phyloP scores from a whole-genome alignment of 30 jellyfish, hydroid and myxozoan genomes.

The Pelagia noctiluca region DNA sequence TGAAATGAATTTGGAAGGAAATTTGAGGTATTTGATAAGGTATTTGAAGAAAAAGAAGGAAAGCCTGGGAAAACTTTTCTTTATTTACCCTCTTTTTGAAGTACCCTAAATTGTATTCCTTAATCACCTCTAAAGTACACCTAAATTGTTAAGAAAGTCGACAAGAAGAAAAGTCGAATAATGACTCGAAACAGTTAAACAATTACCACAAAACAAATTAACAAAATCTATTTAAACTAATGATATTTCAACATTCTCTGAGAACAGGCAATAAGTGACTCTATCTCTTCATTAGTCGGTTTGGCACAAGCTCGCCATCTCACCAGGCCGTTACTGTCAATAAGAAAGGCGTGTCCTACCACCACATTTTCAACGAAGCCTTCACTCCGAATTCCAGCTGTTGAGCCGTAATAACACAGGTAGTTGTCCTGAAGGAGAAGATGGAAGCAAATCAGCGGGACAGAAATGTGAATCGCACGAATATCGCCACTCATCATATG shows the following conservation, averaged over 20 bases:
- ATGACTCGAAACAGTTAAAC: background rate
- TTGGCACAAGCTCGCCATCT: slow-evolving; percentile 71
- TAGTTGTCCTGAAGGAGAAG: slow-evolving; percentile 7
- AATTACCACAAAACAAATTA: background rate
- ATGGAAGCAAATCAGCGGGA: background rate
- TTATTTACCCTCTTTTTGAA: background rate
- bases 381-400: background rate
- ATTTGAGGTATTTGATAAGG: no score
- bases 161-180: background rate
- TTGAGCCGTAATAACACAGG: slow-evolving; percentile 45
- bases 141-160: background rate
- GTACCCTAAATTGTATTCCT: background rate
- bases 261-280: slow-evolving; percentile 16
- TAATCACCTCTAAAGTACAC: background rate
- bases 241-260: slow-evolving; percentile 21
- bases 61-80: background rate
- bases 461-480: background rate
- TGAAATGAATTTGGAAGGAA: no score
- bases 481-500: background rate
- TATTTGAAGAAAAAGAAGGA: no score
- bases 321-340: slow-evolving; percentile 59
- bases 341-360: slow-evolving; percentile 65
- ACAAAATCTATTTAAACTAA: background rate
- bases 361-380: slow-evolving; percentile 49
- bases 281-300: slow-evolving; percentile 60